Evolutionary conservation across 1,140 invertebrate genomes (phyloP).

Genomic region (Portunus trituberculatus): DNA sequence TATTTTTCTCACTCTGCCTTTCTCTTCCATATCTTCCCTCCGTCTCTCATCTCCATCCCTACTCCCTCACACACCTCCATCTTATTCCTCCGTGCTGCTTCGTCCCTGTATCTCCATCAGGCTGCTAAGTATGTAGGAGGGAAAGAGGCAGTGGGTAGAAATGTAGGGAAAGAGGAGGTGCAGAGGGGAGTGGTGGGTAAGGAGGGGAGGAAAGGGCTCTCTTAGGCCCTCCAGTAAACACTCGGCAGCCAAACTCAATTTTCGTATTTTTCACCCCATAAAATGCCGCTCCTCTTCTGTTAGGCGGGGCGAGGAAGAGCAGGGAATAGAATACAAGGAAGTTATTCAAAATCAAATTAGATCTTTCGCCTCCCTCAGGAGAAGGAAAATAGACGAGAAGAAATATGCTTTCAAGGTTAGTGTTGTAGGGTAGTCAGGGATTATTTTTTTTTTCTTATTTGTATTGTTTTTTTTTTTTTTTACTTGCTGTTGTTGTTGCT

Average conservation of each 20-base stretch:
- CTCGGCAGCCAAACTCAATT: conserved; percentile 61
- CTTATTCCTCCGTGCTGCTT: background rate
- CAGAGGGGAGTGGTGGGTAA: background rate
- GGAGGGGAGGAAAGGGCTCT: background rate
- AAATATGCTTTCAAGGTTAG: too few species aligned
- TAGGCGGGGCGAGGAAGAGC: background rate
- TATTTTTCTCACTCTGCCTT: background rate
- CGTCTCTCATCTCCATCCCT: background rate
- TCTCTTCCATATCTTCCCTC: background rate
- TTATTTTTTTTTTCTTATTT: too few species aligned
- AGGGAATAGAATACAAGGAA: conserved; percentile 55
- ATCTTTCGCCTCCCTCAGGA: conserved; percentile 48
- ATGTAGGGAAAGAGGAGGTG: background rate
- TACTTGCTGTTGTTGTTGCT: too few species aligned
- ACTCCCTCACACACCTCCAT: background rate
- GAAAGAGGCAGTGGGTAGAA: background rate
- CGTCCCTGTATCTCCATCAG: background rate
- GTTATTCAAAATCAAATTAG: conserved; percentile 66
- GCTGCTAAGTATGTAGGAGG: background rate
- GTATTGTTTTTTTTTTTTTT: too few species aligned
- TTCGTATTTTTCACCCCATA: conserved; percentile 63
- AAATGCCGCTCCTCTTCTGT: conserved; percentile 30
- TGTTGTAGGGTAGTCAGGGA: too few species aligned
- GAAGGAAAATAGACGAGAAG: conserved; percentile 8
- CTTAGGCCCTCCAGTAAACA: conserved; percentile 42